A percentile compares a stretch with the other conserved stretches of the same genome.
Conservation (phyloP, 2,797 vertebrate genomes). For the Tragelaphus oryx region DNA sequence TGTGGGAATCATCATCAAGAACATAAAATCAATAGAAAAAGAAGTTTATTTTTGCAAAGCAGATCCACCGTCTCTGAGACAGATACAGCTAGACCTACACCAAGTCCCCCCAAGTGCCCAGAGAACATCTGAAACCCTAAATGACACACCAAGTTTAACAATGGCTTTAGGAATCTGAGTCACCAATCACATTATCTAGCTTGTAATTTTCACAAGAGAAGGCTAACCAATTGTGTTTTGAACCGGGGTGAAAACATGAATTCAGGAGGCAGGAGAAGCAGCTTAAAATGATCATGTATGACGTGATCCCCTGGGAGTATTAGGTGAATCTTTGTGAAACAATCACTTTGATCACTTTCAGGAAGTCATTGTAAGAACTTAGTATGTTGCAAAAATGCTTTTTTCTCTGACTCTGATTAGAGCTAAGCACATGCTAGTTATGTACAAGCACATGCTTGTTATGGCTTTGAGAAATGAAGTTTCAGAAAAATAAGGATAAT, state of each 20-base stretch:
- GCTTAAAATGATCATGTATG: neutral
- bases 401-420: neutral
- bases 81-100: fast-evolving
- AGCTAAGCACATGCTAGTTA: neutral
- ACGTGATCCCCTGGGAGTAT: neutral
- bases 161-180: neutral
- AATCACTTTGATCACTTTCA: neutral
- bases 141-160: neutral
- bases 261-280: neutral
- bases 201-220: neutral
- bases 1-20: neutral
- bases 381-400: neutral
- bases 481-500: neutral
- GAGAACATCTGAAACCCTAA: neutral
- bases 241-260: neutral
- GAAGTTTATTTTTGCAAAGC: neutral
- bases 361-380: neutral
- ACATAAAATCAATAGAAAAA: neutral
- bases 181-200: neutral
- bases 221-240: neutral
- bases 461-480: neutral
- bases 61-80: neutral
- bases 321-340: neutral
- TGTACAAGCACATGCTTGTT: neutral
- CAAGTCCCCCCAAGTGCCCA: neutral